phyloP scores from a whole-genome alignment of 2,888 invertebrate species.

The Pherbina coryleti region DNA sequence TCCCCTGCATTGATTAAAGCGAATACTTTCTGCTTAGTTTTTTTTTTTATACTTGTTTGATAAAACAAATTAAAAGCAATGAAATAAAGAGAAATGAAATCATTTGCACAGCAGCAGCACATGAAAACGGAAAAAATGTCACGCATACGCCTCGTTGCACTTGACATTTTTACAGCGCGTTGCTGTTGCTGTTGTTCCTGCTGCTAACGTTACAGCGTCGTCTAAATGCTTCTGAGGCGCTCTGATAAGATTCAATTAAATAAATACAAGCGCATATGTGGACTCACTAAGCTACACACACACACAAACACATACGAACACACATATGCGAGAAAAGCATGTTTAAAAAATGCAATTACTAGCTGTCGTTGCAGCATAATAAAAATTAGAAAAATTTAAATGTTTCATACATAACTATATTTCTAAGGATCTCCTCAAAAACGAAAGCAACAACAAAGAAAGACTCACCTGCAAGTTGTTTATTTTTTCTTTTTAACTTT shows the following conservation, averaged over 20 bases:
- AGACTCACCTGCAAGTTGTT: too few relatives aligned
- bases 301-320: neutral
- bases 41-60: neutral
- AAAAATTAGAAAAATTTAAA: neutral
- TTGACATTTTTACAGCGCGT: neutral
- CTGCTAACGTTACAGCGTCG: neutral
- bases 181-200: neutral
- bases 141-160: neutral
- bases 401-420: too few relatives aligned
- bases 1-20: neutral
- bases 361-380: neutral
- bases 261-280: neutral
- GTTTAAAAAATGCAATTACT: neutral
- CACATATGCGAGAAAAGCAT: neutral
- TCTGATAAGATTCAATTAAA: slow-evolving; percentile 7
- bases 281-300: neutral
- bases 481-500: too few relatives aligned
- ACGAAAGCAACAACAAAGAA: too few relatives aligned
- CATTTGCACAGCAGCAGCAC: neutral
- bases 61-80: neutral
- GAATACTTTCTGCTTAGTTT: neutral
- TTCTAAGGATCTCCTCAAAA: too few relatives aligned
- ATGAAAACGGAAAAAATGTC: neutral
- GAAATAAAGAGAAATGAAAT: neutral
- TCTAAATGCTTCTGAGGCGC: neutral